phyloP scores from a whole-genome alignment of 2,888 invertebrate genomes.

The Tridacna crocea region DNA sequence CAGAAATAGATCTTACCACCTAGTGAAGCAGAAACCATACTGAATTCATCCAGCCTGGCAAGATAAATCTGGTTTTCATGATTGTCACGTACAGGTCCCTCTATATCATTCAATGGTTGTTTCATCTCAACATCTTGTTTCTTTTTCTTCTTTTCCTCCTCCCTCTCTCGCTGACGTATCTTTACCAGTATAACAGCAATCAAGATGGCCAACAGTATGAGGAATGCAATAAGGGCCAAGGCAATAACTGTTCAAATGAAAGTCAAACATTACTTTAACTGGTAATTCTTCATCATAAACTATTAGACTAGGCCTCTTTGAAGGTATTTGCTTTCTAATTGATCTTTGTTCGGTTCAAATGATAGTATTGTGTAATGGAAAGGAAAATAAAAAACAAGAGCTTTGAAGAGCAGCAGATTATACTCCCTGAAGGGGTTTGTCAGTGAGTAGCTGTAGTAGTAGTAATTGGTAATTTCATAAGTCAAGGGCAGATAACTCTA shows the following conservation, averaged over 20 bases:
- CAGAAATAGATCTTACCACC: conserved; percentile 60
- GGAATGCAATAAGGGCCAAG: conserved; percentile 67
- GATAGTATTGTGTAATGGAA: too few relatives aligned
- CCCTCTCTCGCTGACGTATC: conserved; percentile 56
- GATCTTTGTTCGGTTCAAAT: too few relatives aligned
- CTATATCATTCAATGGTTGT: conserved; percentile 67
- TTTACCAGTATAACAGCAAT: conserved; percentile 72
- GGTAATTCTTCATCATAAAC: too few relatives aligned
- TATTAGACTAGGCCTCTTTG: too few relatives aligned
- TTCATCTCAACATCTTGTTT: conserved; percentile 70
- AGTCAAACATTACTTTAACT: too few relatives aligned
- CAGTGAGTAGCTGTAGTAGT: too few relatives aligned
- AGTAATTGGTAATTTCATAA: too few relatives aligned
- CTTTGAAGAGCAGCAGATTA: too few relatives aligned
- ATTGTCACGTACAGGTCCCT: conserved; percentile 46
- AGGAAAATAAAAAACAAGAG: too few relatives aligned
- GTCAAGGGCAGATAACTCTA: too few relatives aligned
- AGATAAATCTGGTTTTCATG: conserved; percentile 69
- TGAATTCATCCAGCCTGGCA: conserved; percentile 79
- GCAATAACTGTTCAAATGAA: conserved; percentile 66
- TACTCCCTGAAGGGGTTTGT: too few relatives aligned
- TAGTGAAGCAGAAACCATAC: conserved; percentile 76
- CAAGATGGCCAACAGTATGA: conserved; percentile 71
- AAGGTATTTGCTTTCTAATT: too few relatives aligned
- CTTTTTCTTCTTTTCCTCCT: conserved; percentile 68